These are phyloP conservation scores for Sphenodon punctatus DNA, from an alignment of 2,797 vertebrate species.

Conservation along the genomic window DNA sequence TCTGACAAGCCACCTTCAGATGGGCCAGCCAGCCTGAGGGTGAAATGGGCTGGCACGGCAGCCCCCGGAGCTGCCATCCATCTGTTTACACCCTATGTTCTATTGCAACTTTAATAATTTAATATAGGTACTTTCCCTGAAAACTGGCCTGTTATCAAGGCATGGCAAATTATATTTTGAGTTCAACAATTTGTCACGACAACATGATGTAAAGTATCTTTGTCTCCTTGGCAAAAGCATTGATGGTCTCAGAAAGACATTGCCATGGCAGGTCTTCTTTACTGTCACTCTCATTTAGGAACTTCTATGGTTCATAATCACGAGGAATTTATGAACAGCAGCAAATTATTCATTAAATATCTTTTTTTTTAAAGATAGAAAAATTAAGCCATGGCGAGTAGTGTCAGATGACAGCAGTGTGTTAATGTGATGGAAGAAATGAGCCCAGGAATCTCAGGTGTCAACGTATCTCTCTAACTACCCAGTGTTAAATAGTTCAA, in stretches of 20 bases:
- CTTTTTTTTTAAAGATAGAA: background rate
- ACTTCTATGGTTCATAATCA: slow-evolving; percentile 1
- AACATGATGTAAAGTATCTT: slow-evolving; percentile 17
- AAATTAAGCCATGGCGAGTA: slow-evolving; percentile 1
- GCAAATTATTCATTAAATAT: slow-evolving; percentile 5
- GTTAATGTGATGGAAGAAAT: too few species aligned
- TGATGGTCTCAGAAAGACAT: background rate
- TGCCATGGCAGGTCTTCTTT: background rate
- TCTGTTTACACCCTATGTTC: too few species aligned
- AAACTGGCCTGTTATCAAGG: slow-evolving; percentile 62
- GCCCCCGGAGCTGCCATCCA: too few species aligned
- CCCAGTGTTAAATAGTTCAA: too few species aligned
- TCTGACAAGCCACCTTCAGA: too few species aligned
- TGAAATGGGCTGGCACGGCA: too few species aligned
- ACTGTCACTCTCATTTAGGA: background rate
- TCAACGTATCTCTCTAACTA: too few species aligned
- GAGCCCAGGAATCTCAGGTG: too few species aligned
- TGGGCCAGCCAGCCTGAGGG: too few species aligned
- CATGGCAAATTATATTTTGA: slow-evolving; percentile 69
- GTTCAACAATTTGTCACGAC: slow-evolving; percentile 65
- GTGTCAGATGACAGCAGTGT: too few species aligned
- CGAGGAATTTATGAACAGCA: background rate
- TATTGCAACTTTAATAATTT: slow-evolving; percentile 49
- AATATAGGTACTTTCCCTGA: slow-evolving; percentile 61
- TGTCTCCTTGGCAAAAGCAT: slow-evolving; percentile 31